Evolutionary conservation across 2,797 vertebrate species (phyloP).

Genomic region (Sebastes alutus): DNA sequence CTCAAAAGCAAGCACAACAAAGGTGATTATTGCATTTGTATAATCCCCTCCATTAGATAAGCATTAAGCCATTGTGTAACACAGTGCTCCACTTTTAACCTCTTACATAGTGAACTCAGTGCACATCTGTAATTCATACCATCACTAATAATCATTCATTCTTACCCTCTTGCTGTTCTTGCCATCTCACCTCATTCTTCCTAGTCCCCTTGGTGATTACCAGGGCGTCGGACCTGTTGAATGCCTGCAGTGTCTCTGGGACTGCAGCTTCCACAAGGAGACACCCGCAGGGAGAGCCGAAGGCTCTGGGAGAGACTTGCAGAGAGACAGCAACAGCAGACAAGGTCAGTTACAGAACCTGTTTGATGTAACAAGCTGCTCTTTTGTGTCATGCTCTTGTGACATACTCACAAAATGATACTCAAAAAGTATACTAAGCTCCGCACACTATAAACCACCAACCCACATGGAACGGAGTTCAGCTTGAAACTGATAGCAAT

Average conservation of each 20-base stretch:
- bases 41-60: conserved; percentile 45
- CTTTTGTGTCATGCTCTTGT: background rate
- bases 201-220: conserved; percentile 79
- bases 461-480: background rate
- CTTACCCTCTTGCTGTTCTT: conserved; percentile 28
- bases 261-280: conserved; percentile 70
- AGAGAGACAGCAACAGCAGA: conserved; percentile 84
- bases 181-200: conserved; percentile 81
- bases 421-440: background rate
- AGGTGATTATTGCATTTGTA: conserved; percentile 55
- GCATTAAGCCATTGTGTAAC: conserved; percentile 8
- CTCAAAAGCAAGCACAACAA: conserved; percentile 52
- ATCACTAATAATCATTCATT: conserved; percentile 27
- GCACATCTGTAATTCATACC: conserved; percentile 27
- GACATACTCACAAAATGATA: background rate
- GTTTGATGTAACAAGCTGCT: background rate
- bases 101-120: background rate
- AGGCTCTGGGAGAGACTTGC: conserved; percentile 81
- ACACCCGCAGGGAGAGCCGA: conserved; percentile 81
- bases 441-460: background rate
- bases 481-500: background rate
- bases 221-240: conserved; percentile 79
- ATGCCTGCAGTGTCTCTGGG: conserved; percentile 67
- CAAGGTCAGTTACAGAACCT: conserved; percentile 42
- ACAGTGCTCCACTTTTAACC: background rate